Evolutionary conservation across 2,888 invertebrate species (phyloP).

Genomic region (Xestia ashworthii): DNA sequence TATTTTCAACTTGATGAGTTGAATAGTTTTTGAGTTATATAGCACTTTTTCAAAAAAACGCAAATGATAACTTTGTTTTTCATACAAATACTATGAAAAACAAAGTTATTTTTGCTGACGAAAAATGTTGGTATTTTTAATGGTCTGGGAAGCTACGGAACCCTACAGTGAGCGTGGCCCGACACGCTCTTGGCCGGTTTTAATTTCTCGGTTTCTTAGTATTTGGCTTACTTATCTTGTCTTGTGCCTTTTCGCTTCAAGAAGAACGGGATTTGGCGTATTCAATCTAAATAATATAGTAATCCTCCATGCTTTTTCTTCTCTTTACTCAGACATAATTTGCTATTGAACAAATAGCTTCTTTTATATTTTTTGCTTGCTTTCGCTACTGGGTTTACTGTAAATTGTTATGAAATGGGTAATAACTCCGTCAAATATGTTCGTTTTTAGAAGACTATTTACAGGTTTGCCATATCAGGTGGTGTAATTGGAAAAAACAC

Average conservation of each 20-base stretch:
- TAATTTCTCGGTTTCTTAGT: constrained; percentile 39
- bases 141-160: too few relatives aligned
- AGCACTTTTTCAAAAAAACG: too few relatives aligned
- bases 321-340: constrained; percentile 2
- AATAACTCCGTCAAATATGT: neutral
- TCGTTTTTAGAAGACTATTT: neutral
- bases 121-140: too few relatives aligned
- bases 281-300: constrained; percentile 49
- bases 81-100: too few relatives aligned
- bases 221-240: constrained; percentile 29
- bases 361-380: neutral
- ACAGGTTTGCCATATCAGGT: neutral
- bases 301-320: neutral
- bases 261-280: constrained; percentile 9
- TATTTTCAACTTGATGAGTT: too few relatives aligned
- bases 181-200: too few relatives aligned
- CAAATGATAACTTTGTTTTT: too few relatives aligned
- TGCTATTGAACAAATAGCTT: neutral
- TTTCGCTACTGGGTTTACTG: neutral
- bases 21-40: too few relatives aligned
- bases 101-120: too few relatives aligned
- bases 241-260: constrained; percentile 14
- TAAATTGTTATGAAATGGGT: neutral
- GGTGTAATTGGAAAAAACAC: neutral
- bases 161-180: too few relatives aligned